A percentile compares a stretch with the other conserved stretches of the same genome.
phyloP scores from a whole-genome alignment of 2,888 invertebrate genomes.

The Poecilobothrus nobilitatus region DNA sequence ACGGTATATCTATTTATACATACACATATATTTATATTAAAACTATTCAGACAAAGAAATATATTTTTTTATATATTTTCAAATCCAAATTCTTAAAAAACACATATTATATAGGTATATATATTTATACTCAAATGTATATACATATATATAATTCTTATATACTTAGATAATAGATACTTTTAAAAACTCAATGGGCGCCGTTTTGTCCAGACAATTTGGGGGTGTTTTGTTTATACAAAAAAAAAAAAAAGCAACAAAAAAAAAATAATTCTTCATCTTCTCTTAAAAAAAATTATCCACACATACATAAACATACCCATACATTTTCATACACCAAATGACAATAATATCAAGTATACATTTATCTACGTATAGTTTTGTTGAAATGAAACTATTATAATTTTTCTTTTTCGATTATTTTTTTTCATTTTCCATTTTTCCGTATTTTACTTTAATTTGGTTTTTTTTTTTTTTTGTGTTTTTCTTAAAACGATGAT shows the following conservation, averaged over 20 bases:
- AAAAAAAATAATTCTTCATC: no score
- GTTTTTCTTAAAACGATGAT: no score
- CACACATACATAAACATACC: background rate
- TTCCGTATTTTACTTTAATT: background rate
- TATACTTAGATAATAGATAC: background rate
- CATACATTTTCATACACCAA: background rate
- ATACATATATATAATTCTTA: background rate
- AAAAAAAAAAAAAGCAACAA: conserved; percentile 12
- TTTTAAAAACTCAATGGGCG: conserved; percentile 22
- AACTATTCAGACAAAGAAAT: no score
- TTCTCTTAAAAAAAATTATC: conserved; percentile 10
- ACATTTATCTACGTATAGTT: no score
- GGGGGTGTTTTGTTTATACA: conserved; percentile 25
- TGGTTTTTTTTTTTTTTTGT: background rate
- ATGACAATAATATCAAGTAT: no score
- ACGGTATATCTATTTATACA: no score
- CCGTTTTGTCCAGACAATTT: conserved; percentile 29
- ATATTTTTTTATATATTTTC: no score
- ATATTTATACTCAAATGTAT: background rate
- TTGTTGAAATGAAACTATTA: no score
- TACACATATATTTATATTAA: no score
- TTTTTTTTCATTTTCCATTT: no score
- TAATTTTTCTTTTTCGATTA: no score
- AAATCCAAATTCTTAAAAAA: no score
- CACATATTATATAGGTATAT: background rate